phyloP scores from a whole-genome alignment of 2,888 invertebrate genomes.

The Gandaritis pyraliata region DNA sequence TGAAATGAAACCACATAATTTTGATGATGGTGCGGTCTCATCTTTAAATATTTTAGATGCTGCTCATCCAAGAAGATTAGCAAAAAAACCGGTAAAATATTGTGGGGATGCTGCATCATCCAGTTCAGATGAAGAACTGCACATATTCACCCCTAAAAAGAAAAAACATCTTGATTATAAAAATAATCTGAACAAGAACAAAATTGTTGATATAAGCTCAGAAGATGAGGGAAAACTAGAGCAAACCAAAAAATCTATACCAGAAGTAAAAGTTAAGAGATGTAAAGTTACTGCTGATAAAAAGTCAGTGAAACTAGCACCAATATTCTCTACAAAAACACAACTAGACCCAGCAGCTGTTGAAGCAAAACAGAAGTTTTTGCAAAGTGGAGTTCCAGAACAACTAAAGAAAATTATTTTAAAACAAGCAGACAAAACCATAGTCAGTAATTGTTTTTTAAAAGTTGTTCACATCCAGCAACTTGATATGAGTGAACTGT shows the following conservation, averaged over 20 bases:
- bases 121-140: slow-evolving; percentile 75
- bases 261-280: slow-evolving; percentile 27
- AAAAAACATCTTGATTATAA: slow-evolving; percentile 42
- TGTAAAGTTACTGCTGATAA: slow-evolving; percentile 25
- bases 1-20: slow-evolving; percentile 12
- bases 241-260: slow-evolving; percentile 8
- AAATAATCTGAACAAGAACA: slow-evolving; percentile 16
- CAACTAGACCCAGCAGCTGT: slow-evolving; percentile 83
- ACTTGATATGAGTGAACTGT: slow-evolving; percentile 30
- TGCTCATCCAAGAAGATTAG: slow-evolving; percentile 65
- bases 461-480: slow-evolving; percentile 87
- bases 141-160: slow-evolving; percentile 77
- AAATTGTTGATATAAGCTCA: slow-evolving; percentile 33
- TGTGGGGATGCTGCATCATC: slow-evolving; percentile 56
- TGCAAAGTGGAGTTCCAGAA: slow-evolving; percentile 89
- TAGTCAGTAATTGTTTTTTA: slow-evolving; percentile 82
- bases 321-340: slow-evolving; percentile 87
- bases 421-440: slow-evolving; percentile 73
- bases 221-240: slow-evolving; percentile 20
- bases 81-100: slow-evolving; percentile 73
- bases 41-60: slow-evolving; percentile 37
- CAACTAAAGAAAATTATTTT: slow-evolving; percentile 82
- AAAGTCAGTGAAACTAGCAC: slow-evolving; percentile 84
- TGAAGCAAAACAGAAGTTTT: slow-evolving; percentile 88
- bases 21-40: slow-evolving; percentile 27